Base-by-base conservation (phyloP, 2,797 vertebrate species). In the Columba guinea region DNA sequence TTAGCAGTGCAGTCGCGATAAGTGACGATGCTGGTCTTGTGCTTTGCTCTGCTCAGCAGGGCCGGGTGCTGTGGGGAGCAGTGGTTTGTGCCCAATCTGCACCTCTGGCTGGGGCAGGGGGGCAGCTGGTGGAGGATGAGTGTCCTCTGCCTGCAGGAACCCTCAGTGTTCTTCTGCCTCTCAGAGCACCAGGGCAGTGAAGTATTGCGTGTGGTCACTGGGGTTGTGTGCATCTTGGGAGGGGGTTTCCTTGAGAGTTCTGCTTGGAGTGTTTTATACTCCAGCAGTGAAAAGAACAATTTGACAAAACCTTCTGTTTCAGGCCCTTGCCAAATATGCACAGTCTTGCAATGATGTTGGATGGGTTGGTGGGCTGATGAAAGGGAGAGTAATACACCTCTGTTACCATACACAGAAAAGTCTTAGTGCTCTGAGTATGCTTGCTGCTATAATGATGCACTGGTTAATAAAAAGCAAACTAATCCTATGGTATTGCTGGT, bases 51-150 rank as follows among this genome's bases (percentile, higher is more conserved):
- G 55, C 63, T 76, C 51, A 1, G 1, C 1, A 0, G 14, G 39
- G 70, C 83, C 79, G 2, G 0, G 16, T 20, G 0, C 51, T 9
- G 44, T 1, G 3, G 39, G 55, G 51, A 39, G 34, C 0, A 0
- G 46, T 16, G 65, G 39, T 35, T n/a, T 11, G 51, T 62, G 28
- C 67, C 37, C 70, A 58, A 49, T 70, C 53, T 20, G 34, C 4
- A 12, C 35, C n/a, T 69, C 39, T 28, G 69, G 26, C 62, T 76
- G 85, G 3, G 8, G 11, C 4, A 1, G 0, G 21, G 44, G 9
- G 51, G 79, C 67, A 82, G 64, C 59, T 65, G 59, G 6, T 1
- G 1, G 49, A 49, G 74, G 13, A 32, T 5, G 37, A 20, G 16
- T 41, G 65, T 75, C 56, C 49, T 78, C 32, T 35, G 41, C 19